Evolutionary conservation across 1,140 invertebrate species (phyloP).

Genomic region (Drosophila triauraria): DNA sequence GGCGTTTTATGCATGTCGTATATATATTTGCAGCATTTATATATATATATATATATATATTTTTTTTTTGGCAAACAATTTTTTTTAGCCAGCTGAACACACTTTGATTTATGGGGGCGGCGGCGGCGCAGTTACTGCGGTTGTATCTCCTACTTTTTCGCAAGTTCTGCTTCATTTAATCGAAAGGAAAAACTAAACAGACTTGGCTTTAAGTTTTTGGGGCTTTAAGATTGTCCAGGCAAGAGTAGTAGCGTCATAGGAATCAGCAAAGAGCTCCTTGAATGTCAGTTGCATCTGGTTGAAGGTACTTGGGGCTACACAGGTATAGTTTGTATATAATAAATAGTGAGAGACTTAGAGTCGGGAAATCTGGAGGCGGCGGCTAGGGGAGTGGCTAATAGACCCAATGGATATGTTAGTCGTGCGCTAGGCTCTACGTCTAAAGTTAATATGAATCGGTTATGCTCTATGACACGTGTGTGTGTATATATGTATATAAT

Average conservation of each 20-base stretch:
- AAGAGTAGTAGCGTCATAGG: constrained; percentile 18
- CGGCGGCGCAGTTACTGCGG: constrained; percentile 41
- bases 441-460: constrained; percentile 2
- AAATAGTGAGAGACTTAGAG: constrained; percentile 63
- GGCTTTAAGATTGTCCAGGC: constrained; percentile 64
- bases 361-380: constrained; percentile 41
- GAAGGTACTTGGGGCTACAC: constrained; percentile 41
- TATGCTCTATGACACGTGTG: constrained; percentile 19
- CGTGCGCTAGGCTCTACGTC: constrained; percentile 32
- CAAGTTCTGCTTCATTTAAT: constrained; percentile 31
- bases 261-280: constrained; percentile 15
- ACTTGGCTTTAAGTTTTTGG: background rate
- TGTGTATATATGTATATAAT: background rate
- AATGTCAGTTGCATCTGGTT: constrained; percentile 43
- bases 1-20: constrained; percentile 29
- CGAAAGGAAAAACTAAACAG: constrained; percentile 33
- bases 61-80: constrained; percentile 53
- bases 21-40: constrained; percentile 55
- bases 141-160: constrained; percentile 19
- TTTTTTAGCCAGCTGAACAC: constrained; percentile 44
- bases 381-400: constrained; percentile 59
- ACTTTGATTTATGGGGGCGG: constrained; percentile 45
- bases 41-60: constrained; percentile 35
- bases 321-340: constrained; percentile 33
- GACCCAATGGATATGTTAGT: constrained; percentile 70